Conservation (phyloP, 2,888 invertebrate genomes). For the Pyrrhosoma nymphula region DNA sequence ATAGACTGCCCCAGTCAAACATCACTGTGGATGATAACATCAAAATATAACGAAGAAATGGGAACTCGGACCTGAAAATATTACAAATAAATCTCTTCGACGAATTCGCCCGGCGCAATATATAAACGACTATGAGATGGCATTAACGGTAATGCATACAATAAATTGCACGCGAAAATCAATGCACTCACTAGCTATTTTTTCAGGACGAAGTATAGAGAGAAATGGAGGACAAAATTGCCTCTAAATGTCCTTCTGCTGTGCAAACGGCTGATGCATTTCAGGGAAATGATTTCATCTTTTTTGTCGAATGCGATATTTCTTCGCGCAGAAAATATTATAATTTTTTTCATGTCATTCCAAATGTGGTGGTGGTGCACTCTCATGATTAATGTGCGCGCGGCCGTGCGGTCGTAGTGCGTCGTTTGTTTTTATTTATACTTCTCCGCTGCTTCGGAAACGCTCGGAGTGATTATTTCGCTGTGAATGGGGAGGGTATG, state of each 20-base stretch:
- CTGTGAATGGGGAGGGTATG: neutral
- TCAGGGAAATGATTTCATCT: neutral
- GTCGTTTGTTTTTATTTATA: neutral
- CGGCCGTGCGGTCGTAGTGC: neutral
- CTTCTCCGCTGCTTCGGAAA: neutral
- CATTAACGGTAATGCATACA: no score
- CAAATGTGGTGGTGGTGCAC: neutral
- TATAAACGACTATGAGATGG: no score
- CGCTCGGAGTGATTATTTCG: conserved; percentile 24
- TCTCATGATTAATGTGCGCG: neutral
- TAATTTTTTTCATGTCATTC: neutral
- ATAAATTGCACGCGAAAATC: no score
- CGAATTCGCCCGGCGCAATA: no score
- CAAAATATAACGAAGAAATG: no score
- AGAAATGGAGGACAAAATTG: neutral
- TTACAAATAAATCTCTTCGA: no score
- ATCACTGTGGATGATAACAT: no score
- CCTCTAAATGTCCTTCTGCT: no score
- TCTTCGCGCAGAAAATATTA: neutral
- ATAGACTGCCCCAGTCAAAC: no score
- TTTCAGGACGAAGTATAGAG: no score
- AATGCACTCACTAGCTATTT: no score
- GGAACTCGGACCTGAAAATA: no score
- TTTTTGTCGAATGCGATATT: neutral
- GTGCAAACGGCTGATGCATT: neutral